Base-by-base conservation (phyloP, 2,888 invertebrate genomes). In the Drosophila nr. perissopoda region DNA sequence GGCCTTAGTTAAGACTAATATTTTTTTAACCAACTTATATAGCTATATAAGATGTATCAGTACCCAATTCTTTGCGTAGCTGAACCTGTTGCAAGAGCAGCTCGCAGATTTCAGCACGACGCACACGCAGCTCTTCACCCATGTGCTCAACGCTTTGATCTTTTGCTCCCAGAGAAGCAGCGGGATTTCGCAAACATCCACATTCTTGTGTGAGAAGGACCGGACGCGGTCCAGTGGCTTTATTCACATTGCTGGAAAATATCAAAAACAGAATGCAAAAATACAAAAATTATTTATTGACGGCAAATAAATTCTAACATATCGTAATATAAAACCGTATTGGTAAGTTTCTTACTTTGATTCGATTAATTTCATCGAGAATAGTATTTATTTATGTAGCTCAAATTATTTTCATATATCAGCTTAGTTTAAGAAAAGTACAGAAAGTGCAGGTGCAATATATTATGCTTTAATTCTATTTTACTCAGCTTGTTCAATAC, bases 81-180 rank as follows among this genome's bases (percentile, higher is more conserved):
- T 82, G 67, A 49, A 92, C 91, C 58, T 93, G 93, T 74, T 95
- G 94, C 21, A 96, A 91, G 2, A 93, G 82, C 2, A 94, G 83
- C 48, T 92, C 91, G 13, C 92, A 82, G 18, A 94, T 93, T 71
- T 93, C 92, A 4, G 91, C 90, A 66, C 93, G 93, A 2, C 93
- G 89, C 21, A 81, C 66, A 18, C 95, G 95, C 8, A 95, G 94
- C 36, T 94, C 94, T 67, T 95, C 94, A 40, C 94, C 94, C 86
- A 95, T 93, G 57, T 94, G 93, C 58, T 94, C 94, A 31, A 97
- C 90, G 38, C 94, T 94, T 68, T 95, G 94, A 96, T 93, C 72
- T 95, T 94, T 3, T 94, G 94, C 8, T 96, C 93, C 69, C 95
- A 94, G 51, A 94, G 88, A n/a, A 92, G 76, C 10, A 94, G 80